Conservation (phyloP, 2,113 vertebrate genomes). For the Zapus hudsonius region DNA sequence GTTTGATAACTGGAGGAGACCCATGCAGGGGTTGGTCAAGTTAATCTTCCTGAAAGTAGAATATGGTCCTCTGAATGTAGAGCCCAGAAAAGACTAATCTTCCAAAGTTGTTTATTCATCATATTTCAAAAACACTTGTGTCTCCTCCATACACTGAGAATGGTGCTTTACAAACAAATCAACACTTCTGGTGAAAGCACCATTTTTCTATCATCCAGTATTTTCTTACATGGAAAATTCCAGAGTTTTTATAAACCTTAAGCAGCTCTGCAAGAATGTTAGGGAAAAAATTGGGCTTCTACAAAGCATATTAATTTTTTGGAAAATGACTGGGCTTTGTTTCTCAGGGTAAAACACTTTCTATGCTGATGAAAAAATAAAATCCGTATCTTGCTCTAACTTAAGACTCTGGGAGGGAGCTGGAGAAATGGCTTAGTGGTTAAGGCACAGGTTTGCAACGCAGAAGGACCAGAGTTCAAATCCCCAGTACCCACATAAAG, state of each 20-base stretch:
- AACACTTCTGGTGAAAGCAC: background rate
- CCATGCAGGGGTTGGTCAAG: background rate
- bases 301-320: slow-evolving; percentile 62
- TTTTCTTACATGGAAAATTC: slow-evolving; percentile 58
- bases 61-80: background rate
- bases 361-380: slow-evolving; percentile 25
- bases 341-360: slow-evolving; percentile 50
- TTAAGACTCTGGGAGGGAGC: slow-evolving; percentile 16
- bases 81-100: background rate
- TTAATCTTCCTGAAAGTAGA: background rate
- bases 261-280: slow-evolving; percentile 39
- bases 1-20: background rate
- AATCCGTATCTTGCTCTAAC: background rate
- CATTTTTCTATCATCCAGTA: background rate
- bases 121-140: background rate
- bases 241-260: slow-evolving; percentile 16
- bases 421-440: no score
- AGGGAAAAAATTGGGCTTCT: slow-evolving; percentile 36
- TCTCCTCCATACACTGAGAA: background rate
- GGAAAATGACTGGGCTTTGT: slow-evolving; percentile 62
- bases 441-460: no score
- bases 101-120: background rate
- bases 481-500: no score
- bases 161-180: background rate
- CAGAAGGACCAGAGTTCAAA: no score